Base-by-base conservation (phyloP, 1,140 invertebrate genomes). In the Drosophila sp. region DNA sequence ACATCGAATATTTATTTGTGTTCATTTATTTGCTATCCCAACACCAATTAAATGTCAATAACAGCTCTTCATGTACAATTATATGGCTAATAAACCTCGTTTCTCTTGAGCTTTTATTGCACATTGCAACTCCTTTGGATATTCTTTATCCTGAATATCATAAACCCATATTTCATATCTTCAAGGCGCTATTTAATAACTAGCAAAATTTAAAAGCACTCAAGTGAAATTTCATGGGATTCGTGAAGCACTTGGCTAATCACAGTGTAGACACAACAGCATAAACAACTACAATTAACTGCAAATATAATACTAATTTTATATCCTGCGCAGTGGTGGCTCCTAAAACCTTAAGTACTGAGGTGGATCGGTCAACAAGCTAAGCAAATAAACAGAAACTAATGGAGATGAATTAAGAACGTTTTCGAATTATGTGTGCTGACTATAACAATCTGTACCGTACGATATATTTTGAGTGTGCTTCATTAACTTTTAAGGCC, bases 141-240 rank as follows among this genome's bases (percentile, higher is more conserved):
- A 70, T 66, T 75, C 54, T 8, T 38, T 53, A 8, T 4, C 0
- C n/a, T 38, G 18, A 65, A 45, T 46, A 71, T 21, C 36, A 63
- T 86, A 72, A 78, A 79, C 80, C 80, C 65, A 80, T 72, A 83
- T 79, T 72, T 80, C 21, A 46, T 74, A 81, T 77, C 78, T 70
- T 16, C 11, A 64, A 46, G 62, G 18, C 18, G 45, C 18, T 40
- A 7, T 46, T 43, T 50, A 57, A 64, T 77, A 72, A 63, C 25
- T 58, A 56, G 61, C 41, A 38, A 64, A 57, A 36, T 57, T 56
- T 36, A 57, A 73, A 14, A 18, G 13, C n/a, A 46, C 6, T 45
- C 4, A 7, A n/a, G 8, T 43, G 46, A 21, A 61, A 59, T 59
- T 38, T 27, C 8, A 45, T 53, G n/a, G 11, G 21, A 29, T 0